phyloP scores from a whole-genome alignment of 2,888 invertebrate species.

The Liodrosophila aerea region DNA sequence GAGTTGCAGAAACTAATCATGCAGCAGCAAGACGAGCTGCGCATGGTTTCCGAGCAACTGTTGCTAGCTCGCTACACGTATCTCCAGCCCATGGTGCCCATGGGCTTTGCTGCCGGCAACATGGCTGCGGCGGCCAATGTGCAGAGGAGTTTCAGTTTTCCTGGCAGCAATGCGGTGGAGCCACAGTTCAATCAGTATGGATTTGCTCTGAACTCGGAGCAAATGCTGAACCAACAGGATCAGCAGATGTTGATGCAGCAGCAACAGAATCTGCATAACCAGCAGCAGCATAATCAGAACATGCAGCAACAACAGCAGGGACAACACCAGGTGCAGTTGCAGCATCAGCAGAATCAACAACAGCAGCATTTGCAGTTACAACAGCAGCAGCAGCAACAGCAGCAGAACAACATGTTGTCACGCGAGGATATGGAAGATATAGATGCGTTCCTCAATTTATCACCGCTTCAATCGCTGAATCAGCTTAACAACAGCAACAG shows the following conservation, averaged over 20 bases:
- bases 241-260: conserved; percentile 77
- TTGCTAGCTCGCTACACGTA: conserved; percentile 91
- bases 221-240: conserved; percentile 72
- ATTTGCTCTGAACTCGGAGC: conserved; percentile 76
- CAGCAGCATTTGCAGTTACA: conserved; percentile 45
- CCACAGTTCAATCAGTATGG: conserved; percentile 80
- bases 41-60: conserved; percentile 93
- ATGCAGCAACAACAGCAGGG: conserved; percentile 48
- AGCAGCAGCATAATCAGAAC: conserved; percentile 70
- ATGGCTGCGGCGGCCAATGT: conserved; percentile 41
- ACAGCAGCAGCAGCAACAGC: conserved; percentile 46
- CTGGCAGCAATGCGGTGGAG: conserved; percentile 62
- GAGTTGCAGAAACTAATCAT: conserved; percentile 92
- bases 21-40: conserved; percentile 92
- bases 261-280: conserved; percentile 66
- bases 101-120: conserved; percentile 60
- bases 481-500: conserved; percentile 42
- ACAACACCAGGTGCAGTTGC: conserved; percentile 36
- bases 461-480: conserved; percentile 70
- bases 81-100: conserved; percentile 81
- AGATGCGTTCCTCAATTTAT: conserved; percentile 79
- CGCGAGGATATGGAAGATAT: conserved; percentile 79
- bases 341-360: conserved; percentile 50
- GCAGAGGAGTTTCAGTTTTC: conserved; percentile 62
- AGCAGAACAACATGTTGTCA: conserved; percentile 59